phyloP scores from a whole-genome alignment of 2,888 invertebrate genomes.

The Dynastes grantii region DNA sequence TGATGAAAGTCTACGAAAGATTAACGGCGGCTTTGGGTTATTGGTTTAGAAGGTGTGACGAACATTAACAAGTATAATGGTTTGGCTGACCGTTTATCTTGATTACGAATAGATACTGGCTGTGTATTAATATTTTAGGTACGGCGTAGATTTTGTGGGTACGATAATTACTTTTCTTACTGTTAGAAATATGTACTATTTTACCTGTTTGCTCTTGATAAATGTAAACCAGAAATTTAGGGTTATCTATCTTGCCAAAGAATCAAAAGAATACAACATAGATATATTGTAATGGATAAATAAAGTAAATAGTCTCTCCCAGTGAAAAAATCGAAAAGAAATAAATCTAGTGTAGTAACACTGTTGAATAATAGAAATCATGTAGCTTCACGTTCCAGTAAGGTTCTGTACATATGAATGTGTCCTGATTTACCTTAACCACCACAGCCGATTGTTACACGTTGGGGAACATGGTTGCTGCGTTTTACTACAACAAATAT shows the following conservation, averaged over 20 bases:
- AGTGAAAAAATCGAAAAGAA: neutral
- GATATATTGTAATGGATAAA: neutral
- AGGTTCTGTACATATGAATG: no score
- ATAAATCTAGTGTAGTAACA: no score
- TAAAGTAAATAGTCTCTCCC: neutral
- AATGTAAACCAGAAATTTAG: neutral
- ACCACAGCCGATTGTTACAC: no score
- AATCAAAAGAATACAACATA: neutral
- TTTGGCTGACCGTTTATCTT: neutral
- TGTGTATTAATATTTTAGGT: constrained; percentile 1
- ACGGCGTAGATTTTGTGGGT: neutral
- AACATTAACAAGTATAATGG: constrained; percentile 11
- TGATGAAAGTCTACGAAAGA: constrained; percentile 11
- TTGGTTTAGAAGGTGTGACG: constrained; percentile 16
- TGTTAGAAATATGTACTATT: neutral
- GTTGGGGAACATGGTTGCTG: no score
- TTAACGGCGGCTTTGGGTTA: constrained; percentile 17
- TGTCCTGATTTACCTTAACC: no score
- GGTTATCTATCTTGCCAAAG: neutral
- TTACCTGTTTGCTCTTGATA: neutral
- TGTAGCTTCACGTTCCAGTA: no score
- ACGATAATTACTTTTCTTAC: neutral
- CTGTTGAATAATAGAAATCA: no score
- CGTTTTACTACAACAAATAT: no score
- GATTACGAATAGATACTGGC: neutral